These are phyloP conservation scores for Glaucomys volans DNA, from an alignment of 2,113 vertebrate genomes.

Conservation along the genomic window DNA sequence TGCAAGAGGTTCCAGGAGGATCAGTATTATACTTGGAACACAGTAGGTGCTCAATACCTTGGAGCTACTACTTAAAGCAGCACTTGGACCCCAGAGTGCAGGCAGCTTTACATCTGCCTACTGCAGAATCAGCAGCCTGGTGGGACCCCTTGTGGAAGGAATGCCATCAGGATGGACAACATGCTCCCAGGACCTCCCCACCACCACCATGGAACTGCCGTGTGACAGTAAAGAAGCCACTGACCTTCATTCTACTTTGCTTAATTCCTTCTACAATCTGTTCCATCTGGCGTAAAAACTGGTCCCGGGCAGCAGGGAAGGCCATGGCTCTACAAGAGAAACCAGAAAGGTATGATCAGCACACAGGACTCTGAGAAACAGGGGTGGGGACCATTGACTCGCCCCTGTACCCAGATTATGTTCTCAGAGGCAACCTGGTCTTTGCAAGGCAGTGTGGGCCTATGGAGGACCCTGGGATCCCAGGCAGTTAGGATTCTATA, in stretches of 20 bases:
- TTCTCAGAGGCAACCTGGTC: background rate
- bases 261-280: constrained; percentile 99
- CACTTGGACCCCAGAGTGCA: background rate
- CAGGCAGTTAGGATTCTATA: background rate
- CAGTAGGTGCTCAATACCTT: background rate
- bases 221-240: background rate
- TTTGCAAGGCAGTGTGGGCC: background rate
- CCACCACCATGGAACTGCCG: accelerated
- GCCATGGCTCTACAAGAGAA: constrained; percentile 94
- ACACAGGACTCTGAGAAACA: background rate
- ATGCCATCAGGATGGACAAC: background rate
- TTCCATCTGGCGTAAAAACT: constrained; percentile 98
- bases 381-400: accelerated
- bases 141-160: background rate
- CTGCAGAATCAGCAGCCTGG: too few relatives aligned
- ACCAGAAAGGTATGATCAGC: background rate
- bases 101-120: too few relatives aligned
- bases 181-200: background rate
- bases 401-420: background rate
- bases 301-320: constrained; percentile 94
- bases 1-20: background rate
- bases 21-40: background rate
- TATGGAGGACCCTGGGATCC: background rate
- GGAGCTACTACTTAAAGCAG: background rate
- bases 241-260: constrained; percentile 97